Base-by-base conservation (phyloP, 2,888 invertebrate genomes). In the Drosophila gaucha region DNA sequence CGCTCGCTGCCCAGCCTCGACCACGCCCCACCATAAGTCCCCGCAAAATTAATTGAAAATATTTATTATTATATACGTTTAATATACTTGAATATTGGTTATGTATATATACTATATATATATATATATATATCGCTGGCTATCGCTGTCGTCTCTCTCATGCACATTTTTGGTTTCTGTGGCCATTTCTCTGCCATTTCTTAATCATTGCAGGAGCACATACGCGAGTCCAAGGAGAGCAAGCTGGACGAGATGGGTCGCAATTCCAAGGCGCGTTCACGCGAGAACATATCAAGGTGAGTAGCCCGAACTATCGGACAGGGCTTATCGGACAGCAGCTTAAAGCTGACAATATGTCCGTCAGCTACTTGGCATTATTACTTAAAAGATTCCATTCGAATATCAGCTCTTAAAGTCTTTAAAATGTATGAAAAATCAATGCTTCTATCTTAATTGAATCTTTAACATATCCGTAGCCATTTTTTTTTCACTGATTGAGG, bases 161-260 rank as follows among this genome's bases (percentile, higher is more conserved):
- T 55, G 55, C 59, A 57, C 60, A 22, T 54, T 67, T 65, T 74
- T 51, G 43, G 46, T 52, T 69, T 47, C 59, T 43, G 6, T 50
- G 63, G 59, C 67, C 71, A 74, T 63, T 58, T 66, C 52, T 58
- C 50, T 49, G 58, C 36, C 60, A 55, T 69, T 57, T 60, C 44
- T 64, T 28, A 41, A 44, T 57, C 41, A 49, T 86, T 92, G 16
- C 92, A 95, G 95, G 95, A 95, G 80, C 94, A 95, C 90, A 95
- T 96, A 85, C 93, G 95, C 6, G 95, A 96, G 84, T 96, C 96
- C 0, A 94, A 96, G 58, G 96, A 96, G 89, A 96, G 96, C 82
- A 94, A 95, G 35, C 92, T 96, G 64, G 95, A 96, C 89, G 94
- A 95, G 88, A 90, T 95, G 74, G 95, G 94, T 1, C 89, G 91